phyloP scores from a whole-genome alignment of 1,140 invertebrate genomes.

The Monochamus saltuarius region DNA sequence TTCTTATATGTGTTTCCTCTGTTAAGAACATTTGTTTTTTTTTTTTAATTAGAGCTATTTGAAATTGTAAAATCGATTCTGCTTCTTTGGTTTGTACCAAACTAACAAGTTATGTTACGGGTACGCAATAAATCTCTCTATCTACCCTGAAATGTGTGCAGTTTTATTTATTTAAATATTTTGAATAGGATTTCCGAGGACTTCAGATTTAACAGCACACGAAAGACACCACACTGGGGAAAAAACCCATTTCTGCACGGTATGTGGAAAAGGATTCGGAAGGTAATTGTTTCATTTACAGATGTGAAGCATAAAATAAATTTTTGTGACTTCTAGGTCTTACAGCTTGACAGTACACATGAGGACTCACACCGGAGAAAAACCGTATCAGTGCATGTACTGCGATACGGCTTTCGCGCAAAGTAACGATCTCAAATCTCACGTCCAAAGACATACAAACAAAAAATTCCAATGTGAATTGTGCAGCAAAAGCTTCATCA shows the following conservation, averaged over 20 bases:
- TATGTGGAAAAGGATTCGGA: conserved; percentile 57
- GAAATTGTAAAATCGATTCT: too few relatives aligned
- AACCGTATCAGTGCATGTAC: conserved; percentile 60
- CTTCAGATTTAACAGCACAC: conserved; percentile 60
- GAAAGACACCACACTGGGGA: conserved; percentile 71
- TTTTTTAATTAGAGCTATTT: too few relatives aligned
- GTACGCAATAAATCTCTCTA: too few relatives aligned
- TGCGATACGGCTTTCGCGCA: conserved; percentile 62
- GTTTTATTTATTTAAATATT: not conserved
- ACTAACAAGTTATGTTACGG: too few relatives aligned
- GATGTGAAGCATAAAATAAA: not conserved
- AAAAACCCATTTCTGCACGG: conserved; percentile 64
- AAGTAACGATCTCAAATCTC: conserved; percentile 63
- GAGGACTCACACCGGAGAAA: conserved; percentile 61
- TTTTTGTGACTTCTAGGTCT: conserved; percentile 49
- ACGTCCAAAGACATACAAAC: conserved; percentile 60
- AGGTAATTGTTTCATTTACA: conserved; percentile 34
- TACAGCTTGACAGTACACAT: conserved; percentile 60
- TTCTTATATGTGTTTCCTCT: too few relatives aligned
- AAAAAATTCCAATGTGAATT: conserved; percentile 61
- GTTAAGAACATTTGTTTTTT: too few relatives aligned
- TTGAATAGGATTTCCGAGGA: conserved; percentile 54
- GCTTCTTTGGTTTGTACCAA: too few relatives aligned
- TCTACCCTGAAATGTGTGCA: too few relatives aligned
- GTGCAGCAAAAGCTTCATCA: conserved; percentile 59